Conservation (phyloP, 2,888 invertebrate species). For the Schizotus pectinicornis region DNA sequence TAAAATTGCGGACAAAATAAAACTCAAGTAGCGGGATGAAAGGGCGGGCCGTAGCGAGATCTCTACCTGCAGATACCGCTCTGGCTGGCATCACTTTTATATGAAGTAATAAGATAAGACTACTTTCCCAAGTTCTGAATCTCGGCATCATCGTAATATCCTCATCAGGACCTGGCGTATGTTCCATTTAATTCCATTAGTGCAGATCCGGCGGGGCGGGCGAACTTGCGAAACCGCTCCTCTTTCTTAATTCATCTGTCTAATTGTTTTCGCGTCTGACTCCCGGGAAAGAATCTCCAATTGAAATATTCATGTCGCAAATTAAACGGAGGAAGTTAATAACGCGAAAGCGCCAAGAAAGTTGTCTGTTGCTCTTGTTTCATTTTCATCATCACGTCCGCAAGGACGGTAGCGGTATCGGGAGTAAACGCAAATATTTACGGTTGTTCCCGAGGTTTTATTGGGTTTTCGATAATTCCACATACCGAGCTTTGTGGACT, state of each 20-base stretch:
- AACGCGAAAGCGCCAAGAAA: slow-evolving; percentile 1
- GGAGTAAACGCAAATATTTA: slow-evolving; percentile 25
- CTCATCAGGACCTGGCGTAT: slow-evolving; percentile 26
- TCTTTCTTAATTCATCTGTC: slow-evolving; percentile 22
- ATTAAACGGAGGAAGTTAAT: slow-evolving; percentile 20
- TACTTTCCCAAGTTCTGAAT: slow-evolving; percentile 24
- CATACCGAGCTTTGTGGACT: slow-evolving; percentile 27
- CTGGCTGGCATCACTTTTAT: slow-evolving; percentile 1
- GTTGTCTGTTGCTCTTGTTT: slow-evolving; percentile 12
- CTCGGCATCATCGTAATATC: slow-evolving; percentile 19
- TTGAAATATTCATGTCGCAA: slow-evolving; percentile 22
- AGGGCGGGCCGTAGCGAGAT: too few relatives aligned
- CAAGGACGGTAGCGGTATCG: slow-evolving; percentile 9
- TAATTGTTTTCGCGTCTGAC: slow-evolving; percentile 22
- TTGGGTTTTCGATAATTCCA: slow-evolving; percentile 27
- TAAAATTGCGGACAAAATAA: too few relatives aligned
- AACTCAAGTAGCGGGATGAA: too few relatives aligned
- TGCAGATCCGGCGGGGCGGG: slow-evolving; percentile 20
- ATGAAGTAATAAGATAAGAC: slow-evolving; percentile 17
- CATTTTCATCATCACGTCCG: slow-evolving; percentile 10
- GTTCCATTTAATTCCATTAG: slow-evolving; percentile 36
- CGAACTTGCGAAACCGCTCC: slow-evolving; percentile 11
- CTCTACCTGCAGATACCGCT: too few relatives aligned
- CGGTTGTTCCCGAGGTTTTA: slow-evolving; percentile 13
- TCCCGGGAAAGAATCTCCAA: slow-evolving; percentile 6